Evolutionary conservation across 2,888 invertebrate species (phyloP).

Genomic region (Hirtodrosophila confusa): DNA sequence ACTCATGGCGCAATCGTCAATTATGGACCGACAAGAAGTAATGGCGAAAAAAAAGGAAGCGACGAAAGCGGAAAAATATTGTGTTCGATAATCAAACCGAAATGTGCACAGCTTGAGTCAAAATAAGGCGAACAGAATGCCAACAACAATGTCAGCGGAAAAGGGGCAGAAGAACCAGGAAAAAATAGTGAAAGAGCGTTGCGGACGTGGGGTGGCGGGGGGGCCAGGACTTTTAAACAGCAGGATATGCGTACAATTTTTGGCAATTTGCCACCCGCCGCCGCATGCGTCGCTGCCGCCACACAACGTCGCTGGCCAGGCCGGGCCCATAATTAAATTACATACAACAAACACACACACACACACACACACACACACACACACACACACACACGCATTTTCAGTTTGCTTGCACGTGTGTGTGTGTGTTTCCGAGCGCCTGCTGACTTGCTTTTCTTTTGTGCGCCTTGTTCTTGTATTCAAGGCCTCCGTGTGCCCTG

Average conservation of each 20-base stretch:
- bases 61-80: conserved; percentile 74
- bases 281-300: conserved; percentile 53
- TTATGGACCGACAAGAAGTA: conserved; percentile 74
- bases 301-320: conserved; percentile 39
- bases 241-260: conserved; percentile 80
- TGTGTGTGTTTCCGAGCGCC: conserved; percentile 53
- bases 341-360: conserved; percentile 52
- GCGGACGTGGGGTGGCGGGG: conserved; percentile 1
- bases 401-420: conserved; percentile 18
- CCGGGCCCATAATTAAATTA: conserved; percentile 76
- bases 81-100: conserved; percentile 80
- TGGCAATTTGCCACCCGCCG: conserved; percentile 80
- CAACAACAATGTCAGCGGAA: conserved; percentile 25
- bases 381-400: background rate
- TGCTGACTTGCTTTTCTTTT: conserved; percentile 74
- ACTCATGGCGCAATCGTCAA: conserved; percentile 78
- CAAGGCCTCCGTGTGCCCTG: conserved; percentile 54
- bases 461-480: conserved; percentile 41
- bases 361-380: conserved; percentile 13
- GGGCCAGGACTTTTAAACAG: conserved; percentile 70
- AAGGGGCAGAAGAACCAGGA: conserved; percentile 61
- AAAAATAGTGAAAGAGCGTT: conserved; percentile 34
- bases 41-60: conserved; percentile 47
- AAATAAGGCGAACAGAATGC: conserved; percentile 57
- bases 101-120: conserved; percentile 79